Percentiles rank a stretch among this genome's conserved stretches.
These are phyloP conservation scores for Epinephelus awoara DNA, from an alignment of 2,797 vertebrate genomes.

Conservation along the genomic window DNA sequence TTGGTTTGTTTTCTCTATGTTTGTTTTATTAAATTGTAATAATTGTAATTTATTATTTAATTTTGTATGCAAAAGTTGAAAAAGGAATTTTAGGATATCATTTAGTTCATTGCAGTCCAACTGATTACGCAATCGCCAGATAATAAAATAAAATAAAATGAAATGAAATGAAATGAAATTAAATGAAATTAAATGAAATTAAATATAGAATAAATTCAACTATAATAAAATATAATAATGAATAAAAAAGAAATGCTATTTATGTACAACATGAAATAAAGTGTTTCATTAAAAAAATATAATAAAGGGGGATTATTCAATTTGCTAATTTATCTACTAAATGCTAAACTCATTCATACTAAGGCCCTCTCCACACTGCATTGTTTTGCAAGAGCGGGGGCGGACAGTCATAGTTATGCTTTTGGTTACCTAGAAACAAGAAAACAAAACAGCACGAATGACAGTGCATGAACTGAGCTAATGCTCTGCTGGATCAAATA, in stretches of 20 bases:
- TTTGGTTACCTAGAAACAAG: slow-evolving; percentile 51
- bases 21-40: background rate
- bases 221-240: background rate
- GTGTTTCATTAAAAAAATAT: background rate
- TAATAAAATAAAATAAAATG: background rate
- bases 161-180: no score
- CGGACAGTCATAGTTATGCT: background rate
- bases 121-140: background rate
- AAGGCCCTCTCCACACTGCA: background rate
- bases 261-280: background rate
- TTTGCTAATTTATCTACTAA: background rate
- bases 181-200: no score
- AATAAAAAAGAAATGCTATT: background rate
- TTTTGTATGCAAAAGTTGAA: no score
- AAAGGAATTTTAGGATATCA: background rate
- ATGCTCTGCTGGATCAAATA: no score
- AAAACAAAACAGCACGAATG: slow-evolving; percentile 33
- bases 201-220: background rate
- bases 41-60: background rate
- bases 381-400: background rate
- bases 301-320: background rate
- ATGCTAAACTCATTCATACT: background rate
- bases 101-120: background rate
- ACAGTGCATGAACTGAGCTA: background rate
- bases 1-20: background rate